Evolutionary conservation across 1,140 invertebrate species (phyloP).

Genomic region (Nasonia giraulti): DNA sequence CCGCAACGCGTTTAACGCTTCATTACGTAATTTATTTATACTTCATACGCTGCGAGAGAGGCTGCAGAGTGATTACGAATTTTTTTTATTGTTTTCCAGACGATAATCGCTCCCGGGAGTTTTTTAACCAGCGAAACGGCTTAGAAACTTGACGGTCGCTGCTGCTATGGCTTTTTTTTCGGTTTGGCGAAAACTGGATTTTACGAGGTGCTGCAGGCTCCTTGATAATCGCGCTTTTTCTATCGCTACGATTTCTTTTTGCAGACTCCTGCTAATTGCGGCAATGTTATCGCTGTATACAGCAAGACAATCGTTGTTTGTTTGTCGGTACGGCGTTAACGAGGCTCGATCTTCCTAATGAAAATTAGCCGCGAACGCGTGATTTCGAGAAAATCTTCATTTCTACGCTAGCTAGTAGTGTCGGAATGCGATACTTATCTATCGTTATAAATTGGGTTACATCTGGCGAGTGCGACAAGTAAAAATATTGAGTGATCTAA

Average conservation of each 20-base stretch:
- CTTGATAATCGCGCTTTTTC: neutral
- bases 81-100: neutral
- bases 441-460: neutral
- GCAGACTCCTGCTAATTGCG: neutral
- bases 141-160: neutral
- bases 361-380: no score
- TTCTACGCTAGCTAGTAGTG: no score
- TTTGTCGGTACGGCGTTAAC: neutral
- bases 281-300: neutral
- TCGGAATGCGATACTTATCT: no score
- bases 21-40: slow-evolving; percentile 41
- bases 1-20: neutral
- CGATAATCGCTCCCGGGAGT: neutral
- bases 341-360: neutral
- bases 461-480: neutral
- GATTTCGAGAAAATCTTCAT: no score
- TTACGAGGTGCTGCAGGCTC: neutral
- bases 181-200: slow-evolving; percentile 28
- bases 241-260: neutral
- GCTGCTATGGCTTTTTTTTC: neutral
- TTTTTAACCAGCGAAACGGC: neutral
- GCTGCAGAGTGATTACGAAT: slow-evolving; percentile 6
- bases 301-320: neutral
- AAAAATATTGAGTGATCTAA: no score
- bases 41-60: neutral